phyloP scores from a whole-genome alignment of 2,888 invertebrate species.

The Tillus elongatus region DNA sequence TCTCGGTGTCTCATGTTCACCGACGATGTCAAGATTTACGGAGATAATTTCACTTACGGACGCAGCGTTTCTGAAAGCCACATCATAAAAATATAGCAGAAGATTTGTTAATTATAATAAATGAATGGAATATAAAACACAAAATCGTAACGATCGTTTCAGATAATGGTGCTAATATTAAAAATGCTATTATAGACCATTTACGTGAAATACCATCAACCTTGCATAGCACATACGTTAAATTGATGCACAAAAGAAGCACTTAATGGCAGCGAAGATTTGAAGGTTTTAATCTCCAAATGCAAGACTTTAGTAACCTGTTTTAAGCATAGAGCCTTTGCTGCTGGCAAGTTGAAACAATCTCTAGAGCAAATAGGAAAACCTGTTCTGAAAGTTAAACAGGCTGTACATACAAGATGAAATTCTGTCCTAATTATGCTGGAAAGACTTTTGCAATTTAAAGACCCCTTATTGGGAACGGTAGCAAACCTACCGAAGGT shows the following conservation, averaged over 20 bases:
- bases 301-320: constrained; percentile 11
- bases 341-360: constrained; percentile 14
- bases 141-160: constrained; percentile 22
- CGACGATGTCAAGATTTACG: no score
- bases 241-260: constrained; percentile 18
- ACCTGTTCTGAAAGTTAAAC: constrained; percentile 23
- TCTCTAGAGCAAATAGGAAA: constrained; percentile 19
- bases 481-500: constrained; percentile 15
- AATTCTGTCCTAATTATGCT: constrained; percentile 23
- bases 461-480: constrained; percentile 17
- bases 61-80: no score
- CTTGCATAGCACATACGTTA: constrained; percentile 24
- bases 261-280: constrained; percentile 9
- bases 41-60: no score
- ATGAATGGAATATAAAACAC: constrained; percentile 16
- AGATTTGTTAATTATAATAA: constrained; percentile 14
- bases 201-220: constrained; percentile 20
- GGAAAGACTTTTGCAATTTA: constrained; percentile 20
- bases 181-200: constrained; percentile 19
- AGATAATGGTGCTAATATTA: constrained; percentile 22
- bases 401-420: constrained; percentile 24
- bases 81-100: constrained; percentile 19
- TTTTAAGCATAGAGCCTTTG: constrained; percentile 16
- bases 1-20: no score
- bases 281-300: constrained; percentile 13